Conservation (phyloP, 2,797 vertebrate genomes). For the Sebastes matsubarae region DNA sequence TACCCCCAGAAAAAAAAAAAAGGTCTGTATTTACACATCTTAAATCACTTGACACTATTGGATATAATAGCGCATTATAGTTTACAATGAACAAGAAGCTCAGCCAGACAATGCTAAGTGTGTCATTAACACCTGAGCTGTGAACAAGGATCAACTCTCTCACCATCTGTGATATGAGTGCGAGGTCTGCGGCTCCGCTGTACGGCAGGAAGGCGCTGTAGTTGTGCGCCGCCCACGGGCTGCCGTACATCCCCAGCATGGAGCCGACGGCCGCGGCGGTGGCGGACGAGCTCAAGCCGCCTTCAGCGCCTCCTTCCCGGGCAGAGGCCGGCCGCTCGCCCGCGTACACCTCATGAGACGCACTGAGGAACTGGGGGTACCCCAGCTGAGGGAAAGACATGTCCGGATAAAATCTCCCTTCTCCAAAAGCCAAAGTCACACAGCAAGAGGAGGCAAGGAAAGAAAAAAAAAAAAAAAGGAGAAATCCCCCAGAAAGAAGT, state of each 20-base stretch:
- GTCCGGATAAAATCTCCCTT: constrained; percentile 77
- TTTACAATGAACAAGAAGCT: not conserved
- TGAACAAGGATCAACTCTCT: constrained; percentile 77
- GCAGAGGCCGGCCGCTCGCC: constrained; percentile 90
- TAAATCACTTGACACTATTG: not conserved
- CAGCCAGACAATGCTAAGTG: not conserved
- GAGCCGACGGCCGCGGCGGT: constrained; percentile 91
- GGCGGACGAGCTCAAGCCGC: constrained; percentile 83
- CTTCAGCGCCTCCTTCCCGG: constrained; percentile 87
- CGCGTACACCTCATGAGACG: constrained; percentile 89
- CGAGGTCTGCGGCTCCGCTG: constrained; percentile 90
- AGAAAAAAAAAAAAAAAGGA: constrained; percentile 57
- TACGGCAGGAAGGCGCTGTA: constrained; percentile 97
- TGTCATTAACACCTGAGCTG: constrained; percentile 13
- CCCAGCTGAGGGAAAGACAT: constrained; percentile 98
- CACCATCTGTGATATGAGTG: constrained; percentile 96
- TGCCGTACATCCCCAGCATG: constrained; percentile 95
- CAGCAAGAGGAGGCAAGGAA: constrained; percentile 39
- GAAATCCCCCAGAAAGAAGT: constrained; percentile 66
- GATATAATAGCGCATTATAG: not conserved
- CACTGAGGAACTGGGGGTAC: constrained; percentile 93
- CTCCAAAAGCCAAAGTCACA: constrained; percentile 58
- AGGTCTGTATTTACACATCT: not conserved
- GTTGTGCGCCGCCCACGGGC: constrained; percentile 91
- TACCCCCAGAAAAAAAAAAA: rapidly evolving